Conservation (phyloP, 2,113 vertebrate genomes). For the Cyanistes caeruleus region DNA sequence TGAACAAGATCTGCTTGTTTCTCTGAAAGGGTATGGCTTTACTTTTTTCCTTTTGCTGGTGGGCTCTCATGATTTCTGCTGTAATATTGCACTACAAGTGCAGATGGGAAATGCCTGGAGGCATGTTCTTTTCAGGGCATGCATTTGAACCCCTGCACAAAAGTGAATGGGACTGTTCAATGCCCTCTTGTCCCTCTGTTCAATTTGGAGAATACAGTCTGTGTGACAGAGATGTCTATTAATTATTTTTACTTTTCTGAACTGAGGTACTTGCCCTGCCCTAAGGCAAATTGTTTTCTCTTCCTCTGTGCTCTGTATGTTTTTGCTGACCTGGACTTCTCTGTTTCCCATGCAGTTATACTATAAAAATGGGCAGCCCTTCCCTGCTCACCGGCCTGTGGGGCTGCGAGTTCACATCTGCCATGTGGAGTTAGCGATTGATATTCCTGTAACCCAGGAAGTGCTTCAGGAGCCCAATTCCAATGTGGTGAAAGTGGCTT, state of each 20-base stretch:
- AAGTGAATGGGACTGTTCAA: not conserved
- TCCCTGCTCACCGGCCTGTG: slow-evolving; percentile 89
- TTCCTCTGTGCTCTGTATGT: not conserved
- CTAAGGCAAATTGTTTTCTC: not conserved
- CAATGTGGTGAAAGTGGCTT: slow-evolving; percentile 94
- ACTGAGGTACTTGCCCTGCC: not conserved
- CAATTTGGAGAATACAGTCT: not conserved
- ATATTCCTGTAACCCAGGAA: slow-evolving; percentile 96
- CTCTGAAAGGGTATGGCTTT: not conserved
- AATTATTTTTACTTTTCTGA: not conserved
- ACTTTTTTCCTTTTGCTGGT: not conserved
- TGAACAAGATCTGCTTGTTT: not conserved
- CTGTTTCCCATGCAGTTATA: slow-evolving; percentile 82
- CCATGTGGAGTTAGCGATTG: slow-evolving; percentile 92
- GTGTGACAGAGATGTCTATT: not conserved
- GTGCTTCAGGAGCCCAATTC: slow-evolving; percentile 91
- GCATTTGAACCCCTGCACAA: not conserved
- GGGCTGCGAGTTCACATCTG: slow-evolving; percentile 94
- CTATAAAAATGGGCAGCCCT: slow-evolving; percentile 97
- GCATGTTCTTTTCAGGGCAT: not conserved
- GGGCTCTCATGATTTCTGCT: slow-evolving; percentile 2
- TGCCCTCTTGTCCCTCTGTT: not conserved
- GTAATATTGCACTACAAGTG: not conserved
- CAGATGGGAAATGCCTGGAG: not conserved
- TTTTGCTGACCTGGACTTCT: slow-evolving; percentile 19